Base-by-base conservation (phyloP, 2,888 invertebrate genomes). In the Criorhina ranunculi region DNA sequence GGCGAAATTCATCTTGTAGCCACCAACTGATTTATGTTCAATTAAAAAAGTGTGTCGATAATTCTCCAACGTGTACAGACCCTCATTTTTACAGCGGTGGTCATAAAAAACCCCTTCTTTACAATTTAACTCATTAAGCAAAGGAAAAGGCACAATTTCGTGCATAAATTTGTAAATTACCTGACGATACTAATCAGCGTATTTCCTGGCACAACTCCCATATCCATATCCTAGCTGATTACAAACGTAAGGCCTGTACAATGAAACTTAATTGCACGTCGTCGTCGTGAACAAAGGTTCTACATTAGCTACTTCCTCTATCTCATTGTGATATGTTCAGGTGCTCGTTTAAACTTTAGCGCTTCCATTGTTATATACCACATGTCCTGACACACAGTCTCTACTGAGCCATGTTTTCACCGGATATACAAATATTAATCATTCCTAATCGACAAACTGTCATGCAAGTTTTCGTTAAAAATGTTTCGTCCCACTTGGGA, bases 371-470 rank as follows among this genome's bases (percentile, higher is more conserved):
- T 53, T 53, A 31, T 15, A 12, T 2, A 29, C 12, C 8, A 12
- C 15, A 4, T 24, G 24, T 24, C 24, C 15, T 31, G 15, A 15
- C 2, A 15, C n/a, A 12, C n/a, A 2, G 12, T 31, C 1, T 17
- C 17, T 11, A 49, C 24, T 49, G 5, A 49, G 3, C 29, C 29
- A n/a, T n/a, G 24, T 49, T 24, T 29, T 49, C 49, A 6, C 53
- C 31, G 12, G 4, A 11, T 53, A 31, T 7, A 53, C 35, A 8
- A 35, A 35, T 17, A 17, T 55, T 55, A 55, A 55, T 55, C 55
- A 55, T 17, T 1, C 17, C 1, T 55, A 55, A 55, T 55, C 12
- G 33, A 15, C 55, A 55, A 55, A 55, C 33, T 55, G 55, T 55
- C 55, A 55, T 35, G 5, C 35, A 55, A 55, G 55, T 55, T 55